phyloP scores from a whole-genome alignment of 92 coral and sea anemone genomes.

The Porites divaricata region DNA sequence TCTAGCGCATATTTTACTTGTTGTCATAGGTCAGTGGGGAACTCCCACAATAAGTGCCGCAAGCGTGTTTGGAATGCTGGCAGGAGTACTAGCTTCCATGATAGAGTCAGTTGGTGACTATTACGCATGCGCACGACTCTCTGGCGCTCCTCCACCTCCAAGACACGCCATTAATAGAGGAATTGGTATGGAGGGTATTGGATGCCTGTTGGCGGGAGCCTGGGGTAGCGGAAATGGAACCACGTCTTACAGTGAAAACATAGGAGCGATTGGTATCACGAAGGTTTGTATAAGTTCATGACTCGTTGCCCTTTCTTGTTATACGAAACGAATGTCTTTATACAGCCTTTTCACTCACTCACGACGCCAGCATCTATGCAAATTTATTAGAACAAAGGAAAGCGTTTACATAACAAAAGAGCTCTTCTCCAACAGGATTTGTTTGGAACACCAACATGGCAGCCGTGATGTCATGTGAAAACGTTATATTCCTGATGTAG shows the following conservation, averaged over 20 bases:
- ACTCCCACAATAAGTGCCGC: constrained; percentile 91
- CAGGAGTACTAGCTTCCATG: constrained; percentile 86
- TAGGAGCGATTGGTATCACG: constrained; percentile 91
- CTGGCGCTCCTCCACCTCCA: constrained; percentile 98
- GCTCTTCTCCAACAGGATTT: too few species aligned
- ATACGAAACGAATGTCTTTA: neutral
- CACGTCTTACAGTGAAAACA: constrained; percentile 89
- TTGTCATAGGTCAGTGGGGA: constrained; percentile 89
- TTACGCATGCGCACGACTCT: constrained; percentile 94
- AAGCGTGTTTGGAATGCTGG: constrained; percentile 94
- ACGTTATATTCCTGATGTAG: too few species aligned
- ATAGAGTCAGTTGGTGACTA: constrained; percentile 95
- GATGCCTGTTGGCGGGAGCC: constrained; percentile 84
- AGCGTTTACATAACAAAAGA: too few species aligned
- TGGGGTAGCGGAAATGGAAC: constrained; percentile 89
- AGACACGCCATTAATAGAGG: constrained; percentile 90
- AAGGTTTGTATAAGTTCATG: constrained; percentile 49
- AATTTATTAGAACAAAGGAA: too few species aligned
- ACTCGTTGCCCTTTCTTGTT: neutral
- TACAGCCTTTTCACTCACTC: neutral
- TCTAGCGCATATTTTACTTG: too few species aligned
- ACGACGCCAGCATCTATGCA: neutral
- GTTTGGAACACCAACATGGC: too few species aligned
- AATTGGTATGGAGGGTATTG: constrained; percentile 83
- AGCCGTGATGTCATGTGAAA: too few species aligned